Percentiles rank a stretch among this genome's conserved stretches.
Evolutionary conservation across 2,113 vertebrate species (phyloP).

Genomic region (Emydura subglobosa): DNA sequence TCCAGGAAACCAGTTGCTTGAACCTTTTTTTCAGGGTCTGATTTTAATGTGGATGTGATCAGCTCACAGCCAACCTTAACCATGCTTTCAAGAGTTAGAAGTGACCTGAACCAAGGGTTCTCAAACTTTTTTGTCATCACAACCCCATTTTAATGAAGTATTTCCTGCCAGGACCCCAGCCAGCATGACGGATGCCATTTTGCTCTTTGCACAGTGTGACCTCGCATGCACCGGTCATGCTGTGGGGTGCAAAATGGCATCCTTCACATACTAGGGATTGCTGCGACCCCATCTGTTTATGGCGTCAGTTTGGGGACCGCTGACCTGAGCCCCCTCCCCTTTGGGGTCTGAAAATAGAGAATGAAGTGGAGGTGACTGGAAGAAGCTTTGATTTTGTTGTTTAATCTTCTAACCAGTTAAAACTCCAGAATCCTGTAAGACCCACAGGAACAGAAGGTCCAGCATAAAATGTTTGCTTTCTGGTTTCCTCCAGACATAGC

Average conservation of each 20-base stretch:
- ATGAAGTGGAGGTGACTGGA: not conserved
- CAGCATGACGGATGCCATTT: too few species aligned
- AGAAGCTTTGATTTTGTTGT: not conserved
- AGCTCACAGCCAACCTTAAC: not conserved
- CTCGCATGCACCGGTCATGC: too few species aligned
- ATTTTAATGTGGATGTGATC: constrained; percentile 11
- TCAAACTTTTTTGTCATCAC: not conserved
- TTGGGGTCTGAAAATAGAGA: not conserved
- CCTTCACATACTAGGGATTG: not conserved
- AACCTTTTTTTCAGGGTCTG: not conserved
- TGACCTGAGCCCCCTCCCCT: too few species aligned
- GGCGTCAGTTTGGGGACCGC: too few species aligned
- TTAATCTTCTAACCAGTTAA: constrained; percentile 44
- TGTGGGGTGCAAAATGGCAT: too few species aligned
- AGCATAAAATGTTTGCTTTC: constrained; percentile 30
- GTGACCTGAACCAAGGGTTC: not conserved
- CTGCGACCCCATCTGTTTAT: too few species aligned
- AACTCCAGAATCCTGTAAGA: not conserved
- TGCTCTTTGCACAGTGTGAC: too few species aligned
- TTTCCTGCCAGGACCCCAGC: too few species aligned
- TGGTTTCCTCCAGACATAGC: not conserved
- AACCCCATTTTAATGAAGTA: too few species aligned
- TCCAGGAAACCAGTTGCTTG: not conserved
- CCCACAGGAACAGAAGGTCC: not conserved
- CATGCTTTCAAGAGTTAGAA: not conserved